Base-by-base conservation (phyloP, 2,888 invertebrate species). In the Amorpha juglandis region DNA sequence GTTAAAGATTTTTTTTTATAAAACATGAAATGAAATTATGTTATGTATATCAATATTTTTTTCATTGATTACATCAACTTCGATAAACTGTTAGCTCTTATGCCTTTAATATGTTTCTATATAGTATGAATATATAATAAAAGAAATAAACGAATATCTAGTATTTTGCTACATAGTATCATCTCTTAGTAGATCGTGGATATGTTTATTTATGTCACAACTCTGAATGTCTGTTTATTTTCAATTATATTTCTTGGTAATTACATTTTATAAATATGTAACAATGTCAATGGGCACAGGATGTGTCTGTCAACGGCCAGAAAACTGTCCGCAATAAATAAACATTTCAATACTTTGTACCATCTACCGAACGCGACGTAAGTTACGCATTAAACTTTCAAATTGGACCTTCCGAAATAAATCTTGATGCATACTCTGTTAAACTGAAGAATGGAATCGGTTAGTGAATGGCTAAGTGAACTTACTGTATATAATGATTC, bases 261-360 rank as follows among this genome's bases (percentile, higher is more conserved):
- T 72, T 69, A 74, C 67, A 45, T 9, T 70, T 58, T 42, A 58
- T 42, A 58, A 58, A 58, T 58, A 42, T 58, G 58, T 69, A 74
- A 72, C 72, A 74, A 68, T 65, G 69, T 75, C 70, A 74, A 64
- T 69, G 66, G 67, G 11, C 73, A 77, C 82, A 84, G 86, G 86
- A 87, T 84, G 80, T 81, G 79, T 73, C 78, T 78, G 79, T 86
- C 87, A 79, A 73, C 73, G 74, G 74, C 74, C 67, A 78, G 71
- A 73, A 74, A 70, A 77, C 75, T 76, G 80, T 79, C 76, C 65
- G 74, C 76, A 78, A 82, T 85, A 85, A 83, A 87, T 86, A 84
- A 86, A 86, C 81, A 85, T 84, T 82, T 78, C 77, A 79, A 77
- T 82, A 81, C 78, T 76, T 77, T 74, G 76, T 77, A 71, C 70